Base-by-base conservation (phyloP, 2,888 invertebrate genomes). In the Aphidius colemani region DNA sequence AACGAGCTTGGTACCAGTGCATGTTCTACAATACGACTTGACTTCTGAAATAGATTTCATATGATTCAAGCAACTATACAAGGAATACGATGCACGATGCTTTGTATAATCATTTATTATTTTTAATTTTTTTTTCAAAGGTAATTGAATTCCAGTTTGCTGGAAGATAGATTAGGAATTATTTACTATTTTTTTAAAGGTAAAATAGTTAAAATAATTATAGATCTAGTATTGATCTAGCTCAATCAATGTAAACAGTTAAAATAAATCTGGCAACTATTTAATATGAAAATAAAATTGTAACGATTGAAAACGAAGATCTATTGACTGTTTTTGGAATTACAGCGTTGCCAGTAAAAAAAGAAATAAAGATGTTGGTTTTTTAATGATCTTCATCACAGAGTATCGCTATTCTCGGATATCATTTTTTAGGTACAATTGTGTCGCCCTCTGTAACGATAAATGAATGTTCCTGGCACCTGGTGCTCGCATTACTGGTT, bases 401-500 rank as follows among this genome's bases (percentile, higher is more conserved):
- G 5, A 30, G 30, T 56, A 56, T 57, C 53, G 48, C 57, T 85
- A 86, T 85, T 86, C 86, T 86, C 87, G 86, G 85, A 85, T 87
- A 85, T 85, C 86, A 50, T 60, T 64, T 64, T 49, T 71, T 68
- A 67, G 69, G 7, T 53, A 84, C 84, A 84, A 84, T 83, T 80
- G 79, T 84, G 85, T 88, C 89, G 90, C 89, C 90, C 88, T 89
- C 90, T 89, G 85, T 86, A 85, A 86, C 85, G 88, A 89, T 90
- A 89, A 90, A 89, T 88, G 86, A 86, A 86, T 85, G 85, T 84
- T 85, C 86, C 84, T 86, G 86, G 86, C 85, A 85, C 85, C 85
- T 85, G 85, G 83, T 85, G 86, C 87, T 88, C 88, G 89, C 90
- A 90, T 89, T 90, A 89, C 89, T 90, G 88, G 88, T 89, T 88